Evolutionary conservation across 2,113 vertebrate species (phyloP).

Genomic region (Salminus brasiliensis): DNA sequence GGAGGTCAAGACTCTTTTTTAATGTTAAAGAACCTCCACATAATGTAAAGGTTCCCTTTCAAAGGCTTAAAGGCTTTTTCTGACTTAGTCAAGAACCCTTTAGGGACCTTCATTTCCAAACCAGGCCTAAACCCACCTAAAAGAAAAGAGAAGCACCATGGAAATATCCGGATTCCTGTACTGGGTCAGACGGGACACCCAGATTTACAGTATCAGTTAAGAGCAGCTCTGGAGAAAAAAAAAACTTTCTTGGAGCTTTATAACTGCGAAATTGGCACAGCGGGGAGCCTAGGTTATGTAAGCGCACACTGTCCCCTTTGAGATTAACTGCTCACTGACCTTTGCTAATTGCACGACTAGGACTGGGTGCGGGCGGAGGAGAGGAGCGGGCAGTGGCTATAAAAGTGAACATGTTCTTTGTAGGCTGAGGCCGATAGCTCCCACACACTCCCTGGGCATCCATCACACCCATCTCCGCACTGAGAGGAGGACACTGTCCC

Average conservation of each 20-base stretch:
- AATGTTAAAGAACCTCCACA: no score
- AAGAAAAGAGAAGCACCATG: background rate
- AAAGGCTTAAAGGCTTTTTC: no score
- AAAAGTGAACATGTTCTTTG: constrained; percentile 3
- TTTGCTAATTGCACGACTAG: constrained; percentile 22
- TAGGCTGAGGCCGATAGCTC: constrained; percentile 5
- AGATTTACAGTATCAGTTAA: background rate
- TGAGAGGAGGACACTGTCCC: constrained; percentile 29
- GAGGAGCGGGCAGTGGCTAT: constrained; percentile 1
- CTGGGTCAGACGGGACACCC: background rate
- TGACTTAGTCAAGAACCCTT: no score
- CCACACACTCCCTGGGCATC: constrained; percentile 24
- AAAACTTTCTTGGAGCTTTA: constrained; percentile 6
- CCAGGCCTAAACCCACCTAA: no score
- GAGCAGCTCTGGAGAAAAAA: background rate
- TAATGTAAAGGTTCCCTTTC: no score
- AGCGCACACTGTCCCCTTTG: background rate
- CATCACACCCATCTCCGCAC: background rate
- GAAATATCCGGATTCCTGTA: background rate
- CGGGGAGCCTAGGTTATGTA: constrained; percentile 12
- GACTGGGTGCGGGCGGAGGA: constrained; percentile 24
- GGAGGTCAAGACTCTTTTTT: no score
- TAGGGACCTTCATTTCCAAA: no score
- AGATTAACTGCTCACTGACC: constrained; percentile 36
- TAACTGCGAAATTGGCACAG: background rate